These are phyloP conservation scores for Chitala chitala DNA, from an alignment of 2,113 vertebrate genomes.

Conservation along the genomic window DNA sequence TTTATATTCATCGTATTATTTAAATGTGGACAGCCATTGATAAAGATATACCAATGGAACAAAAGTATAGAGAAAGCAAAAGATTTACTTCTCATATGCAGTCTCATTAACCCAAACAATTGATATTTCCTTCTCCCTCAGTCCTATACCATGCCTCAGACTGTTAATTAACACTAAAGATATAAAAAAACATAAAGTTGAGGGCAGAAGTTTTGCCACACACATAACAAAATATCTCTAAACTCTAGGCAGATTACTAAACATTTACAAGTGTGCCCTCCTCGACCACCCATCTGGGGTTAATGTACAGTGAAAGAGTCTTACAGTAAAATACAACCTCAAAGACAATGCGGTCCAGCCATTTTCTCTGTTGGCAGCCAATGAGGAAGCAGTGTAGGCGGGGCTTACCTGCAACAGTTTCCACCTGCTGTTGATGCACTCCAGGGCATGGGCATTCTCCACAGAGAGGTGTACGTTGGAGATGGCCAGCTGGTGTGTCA, in stretches of 20 bases:
- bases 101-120: not conserved
- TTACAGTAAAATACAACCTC: not conserved
- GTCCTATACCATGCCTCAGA: too few species aligned
- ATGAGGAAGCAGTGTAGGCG: conserved; percentile 9
- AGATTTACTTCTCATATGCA: not conserved
- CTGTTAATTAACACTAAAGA: too few species aligned
- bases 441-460: conserved; percentile 67
- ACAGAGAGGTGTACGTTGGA: conserved; percentile 74
- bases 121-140: not conserved
- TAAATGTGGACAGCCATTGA: not conserved
- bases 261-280: not conserved
- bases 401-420: conserved; percentile 71
- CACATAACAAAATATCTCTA: not conserved
- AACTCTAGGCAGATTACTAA: not conserved
- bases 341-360: not conserved
- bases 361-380: not conserved
- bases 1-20: not conserved
- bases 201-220: too few species aligned
- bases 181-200: too few species aligned
- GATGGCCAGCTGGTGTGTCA: conserved; percentile 74
- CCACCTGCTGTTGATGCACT: conserved; percentile 71
- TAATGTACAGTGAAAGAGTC: not conserved
- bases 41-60: not conserved
- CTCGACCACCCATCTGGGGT: too few species aligned
- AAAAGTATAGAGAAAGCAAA: not conserved